phyloP scores from a whole-genome alignment of 2,113 vertebrate species.

The Xenopus laevis region DNA sequence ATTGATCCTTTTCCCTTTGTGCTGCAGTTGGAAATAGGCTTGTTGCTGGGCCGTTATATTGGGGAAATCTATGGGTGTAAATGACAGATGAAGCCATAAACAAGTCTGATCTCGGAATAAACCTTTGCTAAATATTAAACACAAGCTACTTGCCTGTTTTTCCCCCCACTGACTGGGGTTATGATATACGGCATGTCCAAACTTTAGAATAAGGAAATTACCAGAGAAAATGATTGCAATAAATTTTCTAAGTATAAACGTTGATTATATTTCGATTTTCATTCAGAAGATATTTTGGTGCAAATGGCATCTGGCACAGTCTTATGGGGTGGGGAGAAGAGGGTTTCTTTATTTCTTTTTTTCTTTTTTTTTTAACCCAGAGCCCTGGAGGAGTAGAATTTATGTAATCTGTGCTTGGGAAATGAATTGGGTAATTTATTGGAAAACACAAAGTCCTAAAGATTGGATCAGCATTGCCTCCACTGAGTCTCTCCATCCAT shows the following conservation, averaged over 20 bases:
- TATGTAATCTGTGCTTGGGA: conserved; percentile 98
- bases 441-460: conserved; percentile 99
- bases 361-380: conserved; percentile 72
- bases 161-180: conserved; percentile 71
- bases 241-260: conserved; percentile 99
- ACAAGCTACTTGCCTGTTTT: conserved; percentile 71
- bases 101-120: conserved; percentile 98
- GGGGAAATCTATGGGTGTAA: conserved; percentile 65
- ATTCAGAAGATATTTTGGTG: conserved; percentile 93
- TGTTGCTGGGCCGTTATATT: conserved; percentile 70
- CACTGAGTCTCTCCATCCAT: conserved; percentile 92
- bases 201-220: conserved; percentile 99
- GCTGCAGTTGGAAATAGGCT: conserved; percentile 70
- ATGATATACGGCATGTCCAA: conserved; percentile 98
- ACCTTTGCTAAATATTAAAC: conserved; percentile 99
- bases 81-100: conserved; percentile 99
- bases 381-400: conserved; percentile 97
- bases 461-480: conserved; percentile 99
- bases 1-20: conserved; percentile 73
- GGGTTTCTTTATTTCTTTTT: conserved; percentile 59
- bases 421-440: conserved; percentile 99
- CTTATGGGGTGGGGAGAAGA: conserved; percentile 65
- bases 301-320: conserved; percentile 77
- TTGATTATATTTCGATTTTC: conserved; percentile 99
- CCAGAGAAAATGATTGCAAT: conserved; percentile 99